Conservation (phyloP, 2,797 vertebrate species). For the Gymnodraco acuticeps region DNA sequence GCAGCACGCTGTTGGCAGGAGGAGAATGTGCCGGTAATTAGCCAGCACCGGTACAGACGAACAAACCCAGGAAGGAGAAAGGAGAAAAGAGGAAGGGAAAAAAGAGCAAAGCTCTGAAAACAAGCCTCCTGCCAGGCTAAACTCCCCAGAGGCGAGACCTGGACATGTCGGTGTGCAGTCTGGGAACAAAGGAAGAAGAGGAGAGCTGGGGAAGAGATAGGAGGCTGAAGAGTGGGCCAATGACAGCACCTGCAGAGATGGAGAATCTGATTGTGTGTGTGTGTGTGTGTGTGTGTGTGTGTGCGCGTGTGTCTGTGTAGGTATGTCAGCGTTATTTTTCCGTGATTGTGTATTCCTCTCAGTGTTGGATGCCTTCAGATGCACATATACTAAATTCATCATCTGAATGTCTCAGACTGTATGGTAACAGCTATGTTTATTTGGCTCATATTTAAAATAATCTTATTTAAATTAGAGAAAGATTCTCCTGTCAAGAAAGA, state of each 20-base stretch:
- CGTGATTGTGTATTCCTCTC: slow-evolving; percentile 63
- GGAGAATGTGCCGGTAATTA: slow-evolving; percentile 86
- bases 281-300: slow-evolving; percentile 45
- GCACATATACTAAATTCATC: slow-evolving; percentile 49
- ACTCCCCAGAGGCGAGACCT: slow-evolving; percentile 81
- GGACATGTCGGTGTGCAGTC: slow-evolving; percentile 82
- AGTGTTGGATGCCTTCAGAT: slow-evolving; percentile 66
- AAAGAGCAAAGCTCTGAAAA: slow-evolving; percentile 79
- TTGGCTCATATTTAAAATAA: slow-evolving; percentile 38
- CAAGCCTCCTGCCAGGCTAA: slow-evolving; percentile 82
- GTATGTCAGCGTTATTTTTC: slow-evolving; percentile 63
- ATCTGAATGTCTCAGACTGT: slow-evolving; percentile 23
- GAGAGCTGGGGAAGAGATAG: slow-evolving; percentile 70
- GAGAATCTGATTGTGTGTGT: slow-evolving; percentile 60
- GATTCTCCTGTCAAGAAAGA: slow-evolving; percentile 24
- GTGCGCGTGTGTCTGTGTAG: slow-evolving; percentile 41
- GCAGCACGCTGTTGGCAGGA: slow-evolving; percentile 79
- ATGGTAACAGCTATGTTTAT: slow-evolving; percentile 37
- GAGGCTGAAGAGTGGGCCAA: slow-evolving; percentile 75
- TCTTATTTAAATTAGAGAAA: slow-evolving; percentile 32
- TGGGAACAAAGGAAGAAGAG: slow-evolving; percentile 82
- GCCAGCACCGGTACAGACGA: slow-evolving; percentile 84
- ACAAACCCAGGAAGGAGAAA: slow-evolving; percentile 74
- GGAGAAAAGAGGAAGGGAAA: slow-evolving; percentile 64
- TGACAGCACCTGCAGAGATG: slow-evolving; percentile 81